phyloP scores from a whole-genome alignment of 1,140 invertebrate species.

The Ceratosolen solmsi region DNA sequence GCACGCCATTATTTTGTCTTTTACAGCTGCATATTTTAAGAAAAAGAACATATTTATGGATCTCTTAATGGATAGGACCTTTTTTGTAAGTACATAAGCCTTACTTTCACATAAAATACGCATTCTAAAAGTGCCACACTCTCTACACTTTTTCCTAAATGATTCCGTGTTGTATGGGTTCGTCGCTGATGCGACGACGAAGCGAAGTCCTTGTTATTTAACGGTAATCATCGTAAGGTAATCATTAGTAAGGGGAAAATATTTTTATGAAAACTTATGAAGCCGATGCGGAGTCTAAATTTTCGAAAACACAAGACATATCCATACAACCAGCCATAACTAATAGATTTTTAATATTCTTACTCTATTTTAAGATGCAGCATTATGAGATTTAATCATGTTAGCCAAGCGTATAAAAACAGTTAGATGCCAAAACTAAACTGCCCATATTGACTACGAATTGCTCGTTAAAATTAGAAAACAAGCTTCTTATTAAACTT shows the following conservation, averaged over 20 bases:
- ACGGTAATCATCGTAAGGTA: too few species aligned
- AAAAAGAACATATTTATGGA: too few species aligned
- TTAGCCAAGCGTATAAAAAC: constrained; percentile 1
- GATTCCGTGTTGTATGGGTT: background rate
- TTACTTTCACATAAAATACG: background rate
- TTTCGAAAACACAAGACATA: background rate
- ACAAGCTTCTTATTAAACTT: background rate
- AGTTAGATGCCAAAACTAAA: constrained; percentile 42
- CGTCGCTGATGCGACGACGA: too few species aligned
- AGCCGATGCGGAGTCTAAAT: background rate
- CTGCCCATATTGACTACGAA: background rate
- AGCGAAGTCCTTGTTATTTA: background rate
- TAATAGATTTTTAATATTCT: constrained; percentile 10
- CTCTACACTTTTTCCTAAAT: background rate
- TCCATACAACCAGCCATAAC: background rate
- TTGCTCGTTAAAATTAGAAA: too few species aligned
- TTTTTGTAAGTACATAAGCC: background rate
- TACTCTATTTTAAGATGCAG: background rate
- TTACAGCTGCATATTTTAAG: too few species aligned
- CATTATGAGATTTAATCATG: background rate
- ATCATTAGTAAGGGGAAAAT: constrained; percentile 1
- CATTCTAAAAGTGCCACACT: constrained; percentile 27
- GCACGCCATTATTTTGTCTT: too few species aligned
- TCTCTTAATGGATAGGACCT: too few species aligned
- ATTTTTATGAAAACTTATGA: constrained; percentile 26